These are phyloP conservation scores for Garrulus glandarius DNA, from an alignment of 2,797 vertebrate species.

Conservation along the genomic window DNA sequence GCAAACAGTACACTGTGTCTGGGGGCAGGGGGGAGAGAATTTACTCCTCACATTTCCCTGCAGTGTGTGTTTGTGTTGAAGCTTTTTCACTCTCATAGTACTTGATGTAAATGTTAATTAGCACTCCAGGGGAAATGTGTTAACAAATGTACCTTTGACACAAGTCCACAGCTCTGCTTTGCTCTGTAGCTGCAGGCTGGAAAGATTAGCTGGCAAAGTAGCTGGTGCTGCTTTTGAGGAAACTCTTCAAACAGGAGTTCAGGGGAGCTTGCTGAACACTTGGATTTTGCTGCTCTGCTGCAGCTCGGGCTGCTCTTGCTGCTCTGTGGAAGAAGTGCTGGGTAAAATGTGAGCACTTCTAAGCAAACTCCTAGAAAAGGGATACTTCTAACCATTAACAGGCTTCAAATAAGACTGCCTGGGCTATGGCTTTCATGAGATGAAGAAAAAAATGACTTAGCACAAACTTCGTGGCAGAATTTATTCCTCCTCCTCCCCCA, in stretches of 20 bases:
- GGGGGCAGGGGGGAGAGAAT: neutral
- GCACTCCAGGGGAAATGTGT: conserved; percentile 59
- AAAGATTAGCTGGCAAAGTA: neutral
- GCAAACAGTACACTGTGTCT: conserved; percentile 18
- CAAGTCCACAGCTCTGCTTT: conserved; percentile 3
- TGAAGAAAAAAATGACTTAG: neutral
- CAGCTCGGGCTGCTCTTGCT: neutral
- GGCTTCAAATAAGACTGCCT: neutral
- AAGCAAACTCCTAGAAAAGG: neutral
- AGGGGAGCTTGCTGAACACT: neutral
- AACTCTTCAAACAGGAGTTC: neutral
- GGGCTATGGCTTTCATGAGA: neutral
- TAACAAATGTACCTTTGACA: conserved; percentile 68
- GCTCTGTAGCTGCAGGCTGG: conserved; percentile 50
- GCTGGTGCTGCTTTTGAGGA: conserved; percentile 56
- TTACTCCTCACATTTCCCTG: neutral
- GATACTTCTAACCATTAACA: neutral
- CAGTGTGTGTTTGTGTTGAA: neutral
- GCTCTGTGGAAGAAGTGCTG: neutral
- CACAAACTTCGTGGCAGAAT: neutral
- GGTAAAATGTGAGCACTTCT: neutral
- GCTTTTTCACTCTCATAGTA: neutral
- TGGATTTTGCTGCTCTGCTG: neutral
- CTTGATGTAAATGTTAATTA: conserved; percentile 65
- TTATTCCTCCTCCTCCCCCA: neutral